phyloP scores from a whole-genome alignment of 2,797 vertebrate species.

The Aulostomus chinensis region DNA sequence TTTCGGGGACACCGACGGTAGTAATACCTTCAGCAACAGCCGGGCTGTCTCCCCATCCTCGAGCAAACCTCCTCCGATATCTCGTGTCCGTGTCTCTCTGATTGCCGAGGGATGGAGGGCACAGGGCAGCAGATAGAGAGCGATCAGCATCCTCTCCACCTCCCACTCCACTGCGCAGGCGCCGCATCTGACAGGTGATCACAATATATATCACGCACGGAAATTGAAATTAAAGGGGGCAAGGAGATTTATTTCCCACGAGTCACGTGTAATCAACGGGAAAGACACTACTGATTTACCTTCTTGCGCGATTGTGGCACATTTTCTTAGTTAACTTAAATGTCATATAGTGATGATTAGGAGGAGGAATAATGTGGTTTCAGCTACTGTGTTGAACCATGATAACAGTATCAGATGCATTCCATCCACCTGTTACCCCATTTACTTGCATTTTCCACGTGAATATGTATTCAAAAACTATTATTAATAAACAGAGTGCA shows the following conservation, averaged over 20 bases:
- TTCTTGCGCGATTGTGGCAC: neutral
- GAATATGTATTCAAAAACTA: neutral
- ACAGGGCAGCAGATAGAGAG: constrained; percentile 69
- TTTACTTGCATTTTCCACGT: neutral
- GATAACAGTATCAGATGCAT: neutral
- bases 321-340: constrained; percentile 21
- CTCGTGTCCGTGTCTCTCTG: constrained; percentile 50
- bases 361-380: constrained; percentile 1
- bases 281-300: neutral
- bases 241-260: constrained; percentile 51
- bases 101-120: constrained; percentile 78
- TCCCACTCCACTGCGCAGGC: constrained; percentile 81
- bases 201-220: constrained; percentile 74
- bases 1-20: constrained; percentile 13
- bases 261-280: constrained; percentile 46
- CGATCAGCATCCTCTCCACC: constrained; percentile 74
- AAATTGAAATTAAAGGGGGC: constrained; percentile 82
- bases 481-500: neutral
- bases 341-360: constrained; percentile 13
- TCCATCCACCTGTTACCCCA: neutral
- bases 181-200: constrained; percentile 79
- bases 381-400: neutral
- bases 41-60: constrained; percentile 60
- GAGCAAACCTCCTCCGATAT: constrained; percentile 43
- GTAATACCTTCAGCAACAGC: constrained; percentile 64